Evolutionary conservation across 2,113 vertebrate genomes (phyloP), one percentile per base, ranked within the genome.

Genomic region (Eretmochelys imbricata): DNA sequence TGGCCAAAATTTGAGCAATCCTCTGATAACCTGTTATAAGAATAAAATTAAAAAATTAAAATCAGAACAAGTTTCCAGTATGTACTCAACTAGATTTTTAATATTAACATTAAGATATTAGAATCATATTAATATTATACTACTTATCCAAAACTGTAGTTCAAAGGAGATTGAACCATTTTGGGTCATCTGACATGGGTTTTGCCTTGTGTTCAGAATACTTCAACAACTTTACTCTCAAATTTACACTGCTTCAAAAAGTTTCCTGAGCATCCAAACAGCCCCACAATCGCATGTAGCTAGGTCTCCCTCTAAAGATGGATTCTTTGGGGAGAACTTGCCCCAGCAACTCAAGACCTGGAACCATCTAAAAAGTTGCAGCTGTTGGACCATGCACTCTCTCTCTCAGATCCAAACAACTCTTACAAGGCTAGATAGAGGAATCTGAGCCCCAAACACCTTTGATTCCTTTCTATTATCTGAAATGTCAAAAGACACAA

Each of bases 1-100:
- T 59, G 99, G 99, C 99, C 99, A 99, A 96, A 99, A 99, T 98
- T 99, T 99, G 87, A 99, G 98, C 95, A 99, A 98, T 91, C 99
- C 99, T 95, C 99, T 99, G 95, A 99, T 99, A 69, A 99, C 99
- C 99, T 99, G 84, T 93, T 72, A 82, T 95, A 94, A 94, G 94
- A 69, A 91, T 59, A 85, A 46, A 76, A 85, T 88, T 11, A 88
- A 88, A 91, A 88, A 53, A 89, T 97, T 95, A 95, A 94, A 94
- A 95, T 42, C 35, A 92, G 51, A 92, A 62, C 46, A 88, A n/a
- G 3, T 57, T 93, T 38, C 29, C 85, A 4, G 42, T 57, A 72
- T 0, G 0, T 48, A 65, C 9, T 38, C 48, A 13, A 2, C 57
- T 83, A 88, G 17, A 29, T n/a, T 6, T 2, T 5, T 46, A 29